Base-by-base conservation (phyloP, 1,140 invertebrate genomes). In the Scaptomyza pallida region DNA sequence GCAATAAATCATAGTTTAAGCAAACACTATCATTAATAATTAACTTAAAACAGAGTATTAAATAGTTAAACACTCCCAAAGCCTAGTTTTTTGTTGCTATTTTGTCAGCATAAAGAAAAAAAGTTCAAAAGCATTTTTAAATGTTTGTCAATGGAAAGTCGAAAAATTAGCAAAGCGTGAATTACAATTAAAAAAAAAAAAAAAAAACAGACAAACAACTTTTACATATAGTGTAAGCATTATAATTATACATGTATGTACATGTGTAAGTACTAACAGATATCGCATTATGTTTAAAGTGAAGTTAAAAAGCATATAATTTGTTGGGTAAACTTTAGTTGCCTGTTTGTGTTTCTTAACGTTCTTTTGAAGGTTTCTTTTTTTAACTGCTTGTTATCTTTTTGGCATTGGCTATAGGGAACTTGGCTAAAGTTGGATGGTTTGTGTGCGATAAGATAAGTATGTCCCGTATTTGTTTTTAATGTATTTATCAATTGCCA, bases 81-180 rank as follows among this genome's bases (percentile, higher is more conserved):
- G 4, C 21, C 21, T 21, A 2, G 4, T 21, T 21, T 2, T 21
- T 21, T 2, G 21, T 21, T 2, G 41, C 41, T n/a, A 43, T 26
- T n/a, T 5, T 12, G 43, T 51, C 26, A 26, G 19, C 64, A 47
- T 35, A 44, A 56, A 52, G 54, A 68, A 63, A 67, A 50, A 2
- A 4, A 70, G 64, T 82, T 81, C 41, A 71, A 63, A 77, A 78
- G 61, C 79, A 78, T 82, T 81, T 70, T 73, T 47, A 79, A 85
- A 72, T 85, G 56, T 83, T 83, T 83, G 80, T 86, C 82, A 88
- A 86, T 86, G 82, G 82, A 82, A 86, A 88, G 82, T 78, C 72
- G 60, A 61, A 86, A 21, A 83, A 82, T 72, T 78, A 86, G 62
- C 82, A 88, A 86, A 82, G 82, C 82, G 74, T 86, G 63, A 73